phyloP scores from a whole-genome alignment of 2,888 invertebrate genomes.

The Morinoia aosen region DNA sequence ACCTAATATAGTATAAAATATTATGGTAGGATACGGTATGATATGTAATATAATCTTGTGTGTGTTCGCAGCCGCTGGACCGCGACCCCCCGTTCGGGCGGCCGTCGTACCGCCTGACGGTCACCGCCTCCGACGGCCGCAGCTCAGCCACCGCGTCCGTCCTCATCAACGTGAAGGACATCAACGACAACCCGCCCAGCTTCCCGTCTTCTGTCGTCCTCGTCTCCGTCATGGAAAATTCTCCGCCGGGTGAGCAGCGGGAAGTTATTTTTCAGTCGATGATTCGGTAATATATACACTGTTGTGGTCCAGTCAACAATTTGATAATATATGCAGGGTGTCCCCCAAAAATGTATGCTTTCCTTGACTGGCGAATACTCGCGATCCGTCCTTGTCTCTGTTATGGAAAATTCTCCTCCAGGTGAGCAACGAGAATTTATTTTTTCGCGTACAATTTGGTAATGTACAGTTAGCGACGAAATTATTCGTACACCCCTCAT shows the following conservation, averaged over 20 bases:
- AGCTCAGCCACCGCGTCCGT: slow-evolving; percentile 53
- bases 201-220: slow-evolving; percentile 56
- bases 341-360: too few species aligned
- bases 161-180: slow-evolving; percentile 63
- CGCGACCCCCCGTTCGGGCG: slow-evolving; percentile 62
- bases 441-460: not conserved
- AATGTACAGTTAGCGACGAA: too few species aligned
- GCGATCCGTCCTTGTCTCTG: slow-evolving; percentile 47
- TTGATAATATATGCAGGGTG: too few species aligned
- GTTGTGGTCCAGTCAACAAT: too few species aligned
- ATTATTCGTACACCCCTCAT: too few species aligned
- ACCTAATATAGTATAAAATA: too few species aligned
- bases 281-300: not conserved
- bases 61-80: slow-evolving; percentile 59
- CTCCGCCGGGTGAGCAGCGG: slow-evolving; percentile 55
- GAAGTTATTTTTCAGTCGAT: not conserved
- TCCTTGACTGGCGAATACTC: too few species aligned
- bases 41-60: too few species aligned
- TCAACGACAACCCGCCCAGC: slow-evolving; percentile 64
- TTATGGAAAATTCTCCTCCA: slow-evolving; percentile 59
- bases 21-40: too few species aligned
- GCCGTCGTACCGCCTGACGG: slow-evolving; percentile 57
- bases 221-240: slow-evolving; percentile 59
- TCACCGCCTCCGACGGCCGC: slow-evolving; percentile 59
- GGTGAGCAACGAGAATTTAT: slow-evolving; percentile 34